Evolutionary conservation across 2,113 vertebrate species (phyloP).

Genomic region (Esox niger): DNA sequence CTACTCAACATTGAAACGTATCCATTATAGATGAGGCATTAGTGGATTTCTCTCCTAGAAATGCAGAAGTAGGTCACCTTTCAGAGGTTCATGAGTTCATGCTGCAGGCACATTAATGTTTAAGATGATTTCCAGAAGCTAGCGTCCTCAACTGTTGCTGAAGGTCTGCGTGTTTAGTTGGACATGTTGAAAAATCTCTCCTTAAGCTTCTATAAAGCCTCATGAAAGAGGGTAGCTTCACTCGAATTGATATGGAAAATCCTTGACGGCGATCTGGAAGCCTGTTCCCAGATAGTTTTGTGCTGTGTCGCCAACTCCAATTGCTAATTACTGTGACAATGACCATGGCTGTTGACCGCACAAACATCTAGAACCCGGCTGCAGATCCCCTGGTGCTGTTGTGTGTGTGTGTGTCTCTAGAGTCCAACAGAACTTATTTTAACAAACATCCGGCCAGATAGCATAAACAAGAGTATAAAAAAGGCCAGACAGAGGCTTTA

Average conservation of each 20-base stretch:
- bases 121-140: neutral
- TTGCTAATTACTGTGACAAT: too few species aligned
- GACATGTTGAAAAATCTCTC: neutral
- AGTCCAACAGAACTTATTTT: constrained; percentile 7
- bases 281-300: too few species aligned
- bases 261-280: neutral
- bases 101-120: neutral
- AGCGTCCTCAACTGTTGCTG: neutral
- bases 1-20: constrained; percentile 42
- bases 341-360: too few species aligned
- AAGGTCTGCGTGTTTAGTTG: neutral
- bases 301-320: too few species aligned
- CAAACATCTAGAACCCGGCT: too few species aligned
- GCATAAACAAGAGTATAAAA: constrained; percentile 19
- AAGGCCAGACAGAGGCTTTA: constrained; percentile 1
- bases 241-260: neutral
- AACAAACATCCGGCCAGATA: constrained; percentile 34
- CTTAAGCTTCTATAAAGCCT: neutral
- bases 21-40: constrained; percentile 58
- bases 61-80: constrained; percentile 57
- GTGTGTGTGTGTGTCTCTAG: neutral
- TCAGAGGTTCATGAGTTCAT: constrained; percentile 40
- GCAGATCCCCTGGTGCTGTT: neutral
- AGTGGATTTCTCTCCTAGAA: constrained; percentile 33
- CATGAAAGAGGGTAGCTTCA: neutral